These are phyloP conservation scores for Sitobion miscanthi DNA, from an alignment of 1,140 invertebrate genomes.

Conservation along the genomic window DNA sequence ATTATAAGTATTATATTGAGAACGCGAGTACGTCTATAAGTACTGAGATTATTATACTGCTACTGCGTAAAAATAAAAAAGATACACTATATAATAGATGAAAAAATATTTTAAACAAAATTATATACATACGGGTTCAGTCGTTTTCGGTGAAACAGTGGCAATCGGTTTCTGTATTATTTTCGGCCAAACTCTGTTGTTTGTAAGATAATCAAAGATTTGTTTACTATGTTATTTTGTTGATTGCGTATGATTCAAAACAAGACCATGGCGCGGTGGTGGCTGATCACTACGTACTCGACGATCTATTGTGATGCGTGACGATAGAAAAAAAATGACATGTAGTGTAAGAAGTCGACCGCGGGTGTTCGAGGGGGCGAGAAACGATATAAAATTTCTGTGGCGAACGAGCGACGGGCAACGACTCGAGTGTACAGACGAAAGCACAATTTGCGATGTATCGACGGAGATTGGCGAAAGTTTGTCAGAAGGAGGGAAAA, in stretches of 20 bases:
- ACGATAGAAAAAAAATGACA: background rate
- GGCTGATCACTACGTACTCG: background rate
- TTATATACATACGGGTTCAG: background rate
- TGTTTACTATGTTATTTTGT: background rate
- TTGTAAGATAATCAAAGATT: background rate
- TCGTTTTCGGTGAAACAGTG: background rate
- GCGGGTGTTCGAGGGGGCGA: background rate
- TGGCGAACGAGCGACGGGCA: background rate
- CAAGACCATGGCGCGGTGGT: background rate
- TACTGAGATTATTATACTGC: background rate
- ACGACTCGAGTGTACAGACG: background rate
- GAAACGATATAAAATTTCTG: background rate
- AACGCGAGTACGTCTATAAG: background rate
- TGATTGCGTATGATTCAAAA: background rate
- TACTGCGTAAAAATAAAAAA: background rate
- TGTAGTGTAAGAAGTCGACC: background rate
- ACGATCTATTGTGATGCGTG: background rate
- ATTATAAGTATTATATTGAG: background rate
- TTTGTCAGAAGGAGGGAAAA: background rate
- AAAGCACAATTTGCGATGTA: background rate
- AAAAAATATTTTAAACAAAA: background rate
- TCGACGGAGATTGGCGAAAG: background rate
- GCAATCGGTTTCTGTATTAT: background rate
- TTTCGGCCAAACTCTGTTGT: background rate
- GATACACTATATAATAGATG: background rate